Conservation (phyloP, 2,113 vertebrate species). For the Dryoscopus gambensis region DNA sequence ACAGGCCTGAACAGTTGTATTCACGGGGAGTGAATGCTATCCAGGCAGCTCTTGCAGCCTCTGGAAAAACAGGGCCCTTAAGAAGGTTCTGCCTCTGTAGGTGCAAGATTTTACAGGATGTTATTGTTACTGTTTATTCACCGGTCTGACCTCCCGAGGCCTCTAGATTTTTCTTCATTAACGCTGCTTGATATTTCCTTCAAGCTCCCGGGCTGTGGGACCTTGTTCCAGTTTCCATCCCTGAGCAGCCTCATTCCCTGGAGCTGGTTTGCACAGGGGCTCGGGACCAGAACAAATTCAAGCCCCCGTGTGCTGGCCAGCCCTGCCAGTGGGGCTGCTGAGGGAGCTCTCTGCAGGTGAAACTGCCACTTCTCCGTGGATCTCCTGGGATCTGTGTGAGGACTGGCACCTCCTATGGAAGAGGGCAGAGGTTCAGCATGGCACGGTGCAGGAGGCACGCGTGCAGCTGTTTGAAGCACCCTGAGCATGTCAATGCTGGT, state of each 20-base stretch:
- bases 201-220: neutral
- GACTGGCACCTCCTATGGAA: neutral
- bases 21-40: neutral
- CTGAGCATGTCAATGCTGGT: neutral
- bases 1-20: neutral
- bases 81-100: slow-evolving; percentile 16
- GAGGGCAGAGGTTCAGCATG: neutral
- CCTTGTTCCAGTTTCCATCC: neutral
- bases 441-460: neutral
- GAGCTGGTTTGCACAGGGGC: neutral
- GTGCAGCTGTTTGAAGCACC: neutral
- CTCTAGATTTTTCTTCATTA: slow-evolving; percentile 6
- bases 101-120: neutral
- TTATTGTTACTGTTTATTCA: neutral
- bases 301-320: accelerated
- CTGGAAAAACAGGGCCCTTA: neutral
- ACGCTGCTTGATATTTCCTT: slow-evolving; percentile 8
- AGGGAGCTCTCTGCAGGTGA: neutral
- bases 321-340: neutral
- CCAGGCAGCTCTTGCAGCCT: neutral
- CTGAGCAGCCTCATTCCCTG: neutral
- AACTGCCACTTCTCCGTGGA: neutral
- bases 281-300: accelerated
- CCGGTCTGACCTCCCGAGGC: slow-evolving; percentile 16
- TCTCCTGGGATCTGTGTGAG: neutral